phyloP scores from a whole-genome alignment of 2,797 vertebrate species.

The Acanthurus leucopareius region DNA sequence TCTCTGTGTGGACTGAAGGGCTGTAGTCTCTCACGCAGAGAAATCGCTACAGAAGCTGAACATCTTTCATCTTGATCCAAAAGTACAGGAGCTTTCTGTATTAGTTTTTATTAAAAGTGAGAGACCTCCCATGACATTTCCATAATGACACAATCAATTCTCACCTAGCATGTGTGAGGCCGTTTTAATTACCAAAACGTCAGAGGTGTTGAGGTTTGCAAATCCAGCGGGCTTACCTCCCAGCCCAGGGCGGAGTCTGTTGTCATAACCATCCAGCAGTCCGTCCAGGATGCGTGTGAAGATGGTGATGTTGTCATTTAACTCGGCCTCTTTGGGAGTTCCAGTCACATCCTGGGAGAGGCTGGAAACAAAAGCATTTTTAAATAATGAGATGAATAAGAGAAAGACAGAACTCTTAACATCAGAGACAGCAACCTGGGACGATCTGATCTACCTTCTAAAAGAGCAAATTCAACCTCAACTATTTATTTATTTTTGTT shows the following conservation, averaged over 20 bases:
- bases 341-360: constrained; percentile 90
- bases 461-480: neutral
- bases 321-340: constrained; percentile 88
- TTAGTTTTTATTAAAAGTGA: neutral
- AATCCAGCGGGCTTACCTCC: constrained; percentile 85
- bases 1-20: constrained; percentile 14
- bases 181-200: constrained; percentile 17
- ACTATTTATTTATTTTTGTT: no score
- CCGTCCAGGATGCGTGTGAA: constrained; percentile 96
- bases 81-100: neutral
- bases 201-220: constrained; percentile 20
- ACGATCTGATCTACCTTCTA: neutral
- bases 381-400: neutral
- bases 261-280: constrained; percentile 93
- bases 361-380: constrained; percentile 66
- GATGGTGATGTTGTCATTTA: constrained; percentile 94
- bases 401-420: neutral
- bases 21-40: constrained; percentile 13
- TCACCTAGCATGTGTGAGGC: neutral
- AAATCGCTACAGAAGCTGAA: constrained; percentile 1
- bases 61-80: neutral
- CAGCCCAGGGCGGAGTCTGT: constrained; percentile 92
- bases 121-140: neutral
- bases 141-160: constrained; percentile 12
- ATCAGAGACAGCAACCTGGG: no score